Evolutionary conservation across 1,140 invertebrate species (phyloP), one percentile per base, ranked within the genome.

Genomic region (Brachionus calyciflorus): DNA sequence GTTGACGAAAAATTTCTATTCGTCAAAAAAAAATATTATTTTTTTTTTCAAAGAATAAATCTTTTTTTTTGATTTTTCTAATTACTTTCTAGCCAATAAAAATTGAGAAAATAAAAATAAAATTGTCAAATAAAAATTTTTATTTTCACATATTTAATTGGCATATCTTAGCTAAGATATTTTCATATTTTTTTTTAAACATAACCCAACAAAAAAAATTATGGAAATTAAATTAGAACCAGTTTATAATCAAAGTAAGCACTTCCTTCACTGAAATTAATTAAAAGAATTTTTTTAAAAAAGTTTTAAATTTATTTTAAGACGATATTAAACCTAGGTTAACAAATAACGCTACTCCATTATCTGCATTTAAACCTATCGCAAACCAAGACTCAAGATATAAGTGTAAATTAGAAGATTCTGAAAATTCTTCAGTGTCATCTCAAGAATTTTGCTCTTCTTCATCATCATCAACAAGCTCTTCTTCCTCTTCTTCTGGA

Each of bases 201-300:
- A 40, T 37, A 63, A 63, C 28, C 9, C 19, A 17, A n/a, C 12
- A 51, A 51, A 17, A 17, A 51, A 51, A 51, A 51, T n/a, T 17
- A 44, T 65, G 60, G 60, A 65, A 65, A 65, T 65, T 40, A 65
- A 65, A 41, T n/a, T 65, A 7, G 60, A 65, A 14, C 60, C 60
- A 44, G 40, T 41, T 3, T 44, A 24, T 44, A 65, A 41, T 41
- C 44, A 21, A 24, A 44, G 30, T 37, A 60, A 60, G 55, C 26
- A 10, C 30, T 37, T 19, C 9, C 37, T 28, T 60, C 37, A 37
- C 4, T 60, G 28, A 14, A 19, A 6, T 19, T 60, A 6, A 7
- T 28, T 37, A 21, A 60, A 5, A 33, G 37, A 60, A 60, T 9
- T 19, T 40, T 60, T 60, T 60, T 60, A 60, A 7, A n/a, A 60